Base-by-base conservation (phyloP, 2,113 vertebrate species). In the Tragelaphus strepsiceros region DNA sequence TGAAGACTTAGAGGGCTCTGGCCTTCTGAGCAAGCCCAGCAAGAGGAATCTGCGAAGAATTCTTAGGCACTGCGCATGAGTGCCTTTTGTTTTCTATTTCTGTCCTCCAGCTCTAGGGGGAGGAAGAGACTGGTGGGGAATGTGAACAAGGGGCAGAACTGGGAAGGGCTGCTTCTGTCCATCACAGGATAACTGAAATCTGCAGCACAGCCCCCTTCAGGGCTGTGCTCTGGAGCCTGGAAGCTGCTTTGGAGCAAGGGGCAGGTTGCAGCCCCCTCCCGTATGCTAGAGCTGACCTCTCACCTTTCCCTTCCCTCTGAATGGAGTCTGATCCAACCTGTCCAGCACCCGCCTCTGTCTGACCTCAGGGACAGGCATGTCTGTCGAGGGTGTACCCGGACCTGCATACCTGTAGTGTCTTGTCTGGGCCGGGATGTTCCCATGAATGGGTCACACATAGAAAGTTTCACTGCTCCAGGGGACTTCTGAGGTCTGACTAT, bases 401-500 rank as follows among this genome's bases (percentile, higher is more conserved):
- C 94, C 77, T 80, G 8, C 17, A 93, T 78, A 84, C 80, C 89
- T 96, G 92, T 19, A 82, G 10, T 83, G 84, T 91, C 97, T 95
- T 97, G 91, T 92, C 94, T 61, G 90, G 88, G 84, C 35, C 49
- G 77, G 84, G 92, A 64, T 86, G 26, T 96, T 96, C 91, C 67
- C 94, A 81, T 2, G 43, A 17, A n/a, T 89, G 46, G 74, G 94
- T 93, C 93, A 91, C 71, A 54, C 49, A 43, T 0, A 19, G 1
- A 71, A 59, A 83, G 56, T 59, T 84, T 59, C 49, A 58, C 43
- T 84, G 93, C 89, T 90, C 93, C 58, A 56, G 71, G 95, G 92
- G 35, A 93, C 86, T 95, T 92, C 10, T 59, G 61, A 87, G 39
- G 62, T 87, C 84, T 95, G 56, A 94, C 28, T 61, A 90, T 54